Evolutionary conservation across 2,888 invertebrate genomes (phyloP).

Genomic region (Criorhina ranunculi): DNA sequence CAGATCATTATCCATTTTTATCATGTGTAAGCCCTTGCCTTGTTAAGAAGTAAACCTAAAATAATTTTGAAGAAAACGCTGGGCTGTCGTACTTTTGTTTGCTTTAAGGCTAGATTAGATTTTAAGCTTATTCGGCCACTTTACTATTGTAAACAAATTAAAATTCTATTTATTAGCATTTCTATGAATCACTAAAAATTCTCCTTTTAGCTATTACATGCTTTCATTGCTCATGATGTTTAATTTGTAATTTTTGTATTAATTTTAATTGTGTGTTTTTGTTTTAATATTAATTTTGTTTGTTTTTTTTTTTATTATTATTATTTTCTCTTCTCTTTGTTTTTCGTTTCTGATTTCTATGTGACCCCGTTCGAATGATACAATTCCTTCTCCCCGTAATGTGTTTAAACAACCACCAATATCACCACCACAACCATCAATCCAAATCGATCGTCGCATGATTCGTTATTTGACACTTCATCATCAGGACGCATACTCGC

Average conservation of each 20-base stretch:
- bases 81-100: not conserved
- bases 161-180: not conserved
- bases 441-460: constrained; percentile 34
- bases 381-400: constrained; percentile 71
- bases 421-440: constrained; percentile 41
- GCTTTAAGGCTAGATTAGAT: not conserved
- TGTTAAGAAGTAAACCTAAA: too few relatives aligned
- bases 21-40: too few relatives aligned
- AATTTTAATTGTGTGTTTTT: constrained; percentile 2
- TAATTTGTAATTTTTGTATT: constrained; percentile 5
- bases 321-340: constrained; percentile 58
- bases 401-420: constrained; percentile 42
- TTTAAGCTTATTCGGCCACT: constrained; percentile 4
- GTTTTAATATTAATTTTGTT: constrained; percentile 15
- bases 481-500: constrained; percentile 69
- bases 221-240: constrained; percentile 34
- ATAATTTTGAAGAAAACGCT: constrained; percentile 21
- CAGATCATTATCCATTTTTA: too few relatives aligned
- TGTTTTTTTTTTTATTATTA: constrained; percentile 43
- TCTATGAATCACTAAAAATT: not conserved
- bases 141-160: constrained; percentile 14
- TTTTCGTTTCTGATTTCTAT: constrained; percentile 73
- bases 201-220: constrained; percentile 27
- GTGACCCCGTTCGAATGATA: constrained; percentile 74
- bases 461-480: constrained; percentile 18